phyloP scores from a whole-genome alignment of 2,797 vertebrate genomes.

The Oreochromis grahami region DNA sequence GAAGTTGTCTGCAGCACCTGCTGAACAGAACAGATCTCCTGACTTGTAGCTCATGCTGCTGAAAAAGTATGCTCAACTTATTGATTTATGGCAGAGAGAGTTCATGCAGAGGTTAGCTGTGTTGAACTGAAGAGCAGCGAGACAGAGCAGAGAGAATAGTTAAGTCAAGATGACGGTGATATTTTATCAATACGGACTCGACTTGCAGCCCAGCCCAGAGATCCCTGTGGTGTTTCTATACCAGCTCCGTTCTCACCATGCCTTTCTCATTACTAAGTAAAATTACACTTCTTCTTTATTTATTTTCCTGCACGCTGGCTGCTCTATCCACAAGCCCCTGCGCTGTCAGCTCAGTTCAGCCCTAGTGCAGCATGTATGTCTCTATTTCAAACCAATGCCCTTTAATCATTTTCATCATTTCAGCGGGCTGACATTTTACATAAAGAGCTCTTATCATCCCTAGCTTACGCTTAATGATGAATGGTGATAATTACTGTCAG shows the following conservation, averaged over 20 bases:
- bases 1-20: slow-evolving; percentile 12
- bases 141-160: slow-evolving; percentile 30
- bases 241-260: slow-evolving; percentile 1
- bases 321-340: background rate
- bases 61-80: slow-evolving; percentile 25
- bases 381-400: slow-evolving; percentile 44
- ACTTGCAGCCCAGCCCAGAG: slow-evolving; percentile 8
- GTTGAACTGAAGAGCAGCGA: slow-evolving; percentile 4
- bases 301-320: slow-evolving; percentile 9
- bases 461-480: slow-evolving; percentile 48
- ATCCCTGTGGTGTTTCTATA: slow-evolving; percentile 34
- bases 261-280: slow-evolving; percentile 62
- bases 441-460: slow-evolving; percentile 49
- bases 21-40: background rate
- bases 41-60: background rate
- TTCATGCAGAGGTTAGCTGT: slow-evolving; percentile 56
- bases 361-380: slow-evolving; percentile 16
- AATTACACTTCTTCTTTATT: slow-evolving; percentile 51
- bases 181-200: slow-evolving; percentile 55
- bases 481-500: slow-evolving; percentile 59
- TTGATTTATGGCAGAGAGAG: slow-evolving; percentile 47
- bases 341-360: slow-evolving; percentile 21
- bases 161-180: slow-evolving; percentile 37
- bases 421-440: slow-evolving; percentile 45
- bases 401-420: slow-evolving; percentile 60